Evolutionary conservation across 2,888 invertebrate species (phyloP).

Genomic region (Scaptomyza reducta): DNA sequence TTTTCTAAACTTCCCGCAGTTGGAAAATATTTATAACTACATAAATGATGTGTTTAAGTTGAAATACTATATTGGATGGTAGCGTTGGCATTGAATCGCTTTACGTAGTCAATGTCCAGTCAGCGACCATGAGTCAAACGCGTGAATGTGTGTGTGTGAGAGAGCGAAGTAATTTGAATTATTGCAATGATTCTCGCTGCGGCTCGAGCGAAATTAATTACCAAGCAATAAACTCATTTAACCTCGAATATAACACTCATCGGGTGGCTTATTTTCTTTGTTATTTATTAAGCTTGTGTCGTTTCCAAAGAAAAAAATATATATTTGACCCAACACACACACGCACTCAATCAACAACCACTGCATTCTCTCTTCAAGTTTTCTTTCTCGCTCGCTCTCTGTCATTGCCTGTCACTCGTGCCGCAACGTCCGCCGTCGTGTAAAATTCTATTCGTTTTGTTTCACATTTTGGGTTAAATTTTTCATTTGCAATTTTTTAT

Average conservation of each 20-base stretch:
- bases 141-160: conserved; percentile 4
- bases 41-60: conserved; percentile 2
- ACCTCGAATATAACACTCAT: conserved; percentile 32
- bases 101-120: conserved; percentile 57
- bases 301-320: conserved; percentile 27
- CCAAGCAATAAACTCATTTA: conserved; percentile 43
- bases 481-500: conserved; percentile 44
- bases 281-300: conserved; percentile 41
- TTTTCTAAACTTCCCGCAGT: conserved; percentile 23
- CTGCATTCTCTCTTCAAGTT: conserved; percentile 44
- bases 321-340: conserved; percentile 49
- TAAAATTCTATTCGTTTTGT: conserved; percentile 66
- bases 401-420: conserved; percentile 59
- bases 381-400: conserved; percentile 22
- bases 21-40: conserved; percentile 17
- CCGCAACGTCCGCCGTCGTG: conserved; percentile 57
- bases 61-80: neutral
- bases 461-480: conserved; percentile 61
- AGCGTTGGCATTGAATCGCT: conserved; percentile 41
- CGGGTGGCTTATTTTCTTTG: conserved; percentile 31
- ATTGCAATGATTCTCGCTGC: conserved; percentile 42
- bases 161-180: conserved; percentile 19
- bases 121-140: conserved; percentile 55
- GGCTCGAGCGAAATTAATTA: conserved; percentile 7
- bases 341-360: conserved; percentile 57